Evolutionary conservation across 2,888 invertebrate genomes (phyloP).

Genomic region (Invenusta paracnida): DNA sequence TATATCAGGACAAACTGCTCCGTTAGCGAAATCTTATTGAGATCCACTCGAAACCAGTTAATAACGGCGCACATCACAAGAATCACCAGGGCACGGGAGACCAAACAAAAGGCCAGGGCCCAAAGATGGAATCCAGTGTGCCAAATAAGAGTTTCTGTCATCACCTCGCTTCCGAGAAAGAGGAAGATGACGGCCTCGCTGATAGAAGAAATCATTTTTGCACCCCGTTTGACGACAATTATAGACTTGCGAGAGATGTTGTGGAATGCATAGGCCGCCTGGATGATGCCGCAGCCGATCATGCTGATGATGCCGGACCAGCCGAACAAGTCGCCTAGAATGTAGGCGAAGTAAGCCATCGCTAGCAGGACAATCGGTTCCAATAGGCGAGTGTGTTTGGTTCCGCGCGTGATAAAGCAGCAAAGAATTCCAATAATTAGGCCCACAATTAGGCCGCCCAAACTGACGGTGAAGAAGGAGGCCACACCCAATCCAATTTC

Average conservation of each 20-base stretch:
- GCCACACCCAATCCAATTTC: constrained; percentile 61
- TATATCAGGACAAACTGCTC: constrained; percentile 58
- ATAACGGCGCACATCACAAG: neutral
- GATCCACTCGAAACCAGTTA: constrained; percentile 14
- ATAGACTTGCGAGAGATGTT: constrained; percentile 65
- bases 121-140: constrained; percentile 62
- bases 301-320: constrained; percentile 65
- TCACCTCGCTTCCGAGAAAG: constrained; percentile 64
- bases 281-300: constrained; percentile 64
- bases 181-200: constrained; percentile 65
- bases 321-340: constrained; percentile 64
- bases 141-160: constrained; percentile 61
- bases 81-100: constrained; percentile 58
- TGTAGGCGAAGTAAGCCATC: constrained; percentile 64
- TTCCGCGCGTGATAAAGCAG: constrained; percentile 57
- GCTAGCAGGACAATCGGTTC: constrained; percentile 64
- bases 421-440: constrained; percentile 59
- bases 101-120: constrained; percentile 60
- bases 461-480: constrained; percentile 63
- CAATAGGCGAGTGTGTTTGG: constrained; percentile 62
- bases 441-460: constrained; percentile 63
- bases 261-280: constrained; percentile 64
- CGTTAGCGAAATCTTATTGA: constrained; percentile 36
- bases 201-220: constrained; percentile 63
- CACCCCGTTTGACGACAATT: constrained; percentile 64